phyloP scores from a whole-genome alignment of 2,113 vertebrate species.

The Ceyx margarethae region DNA sequence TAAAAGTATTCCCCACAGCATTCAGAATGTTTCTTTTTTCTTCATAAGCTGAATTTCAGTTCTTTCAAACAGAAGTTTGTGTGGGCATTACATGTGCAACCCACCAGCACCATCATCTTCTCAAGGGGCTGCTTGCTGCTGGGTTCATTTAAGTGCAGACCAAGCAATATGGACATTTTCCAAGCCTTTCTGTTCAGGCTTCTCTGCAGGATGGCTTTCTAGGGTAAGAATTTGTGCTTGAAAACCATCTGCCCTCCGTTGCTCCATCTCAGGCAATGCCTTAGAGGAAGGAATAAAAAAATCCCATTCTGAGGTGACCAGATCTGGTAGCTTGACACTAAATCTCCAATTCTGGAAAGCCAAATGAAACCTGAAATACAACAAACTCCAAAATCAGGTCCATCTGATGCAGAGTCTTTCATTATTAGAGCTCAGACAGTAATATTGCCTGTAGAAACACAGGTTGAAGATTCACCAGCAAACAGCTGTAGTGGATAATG shows the following conservation, averaged over 20 bases:
- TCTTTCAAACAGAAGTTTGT: neutral
- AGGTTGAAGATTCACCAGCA: neutral
- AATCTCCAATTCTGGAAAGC: neutral
- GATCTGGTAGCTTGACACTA: neutral
- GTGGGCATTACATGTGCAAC: neutral
- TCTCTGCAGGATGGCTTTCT: neutral
- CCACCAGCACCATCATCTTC: neutral
- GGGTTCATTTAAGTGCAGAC: neutral
- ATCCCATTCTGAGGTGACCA: neutral
- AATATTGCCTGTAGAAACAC: neutral
- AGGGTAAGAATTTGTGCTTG: neutral
- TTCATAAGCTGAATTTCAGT: neutral
- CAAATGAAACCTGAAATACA: neutral
- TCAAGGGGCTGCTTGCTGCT: neutral
- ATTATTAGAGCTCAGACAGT: neutral
- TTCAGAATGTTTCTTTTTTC: fast-evolving
- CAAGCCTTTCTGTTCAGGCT: neutral
- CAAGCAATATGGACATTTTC: neutral
- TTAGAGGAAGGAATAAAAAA: neutral
- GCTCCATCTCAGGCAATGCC: neutral
- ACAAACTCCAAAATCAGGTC: neutral
- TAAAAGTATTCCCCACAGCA: neutral
- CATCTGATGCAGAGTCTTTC: neutral
- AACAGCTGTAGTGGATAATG: neutral
- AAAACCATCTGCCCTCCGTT: neutral